Evolutionary conservation across 1,140 invertebrate species (phyloP).

Genomic region (Protaetia brevitarsis): DNA sequence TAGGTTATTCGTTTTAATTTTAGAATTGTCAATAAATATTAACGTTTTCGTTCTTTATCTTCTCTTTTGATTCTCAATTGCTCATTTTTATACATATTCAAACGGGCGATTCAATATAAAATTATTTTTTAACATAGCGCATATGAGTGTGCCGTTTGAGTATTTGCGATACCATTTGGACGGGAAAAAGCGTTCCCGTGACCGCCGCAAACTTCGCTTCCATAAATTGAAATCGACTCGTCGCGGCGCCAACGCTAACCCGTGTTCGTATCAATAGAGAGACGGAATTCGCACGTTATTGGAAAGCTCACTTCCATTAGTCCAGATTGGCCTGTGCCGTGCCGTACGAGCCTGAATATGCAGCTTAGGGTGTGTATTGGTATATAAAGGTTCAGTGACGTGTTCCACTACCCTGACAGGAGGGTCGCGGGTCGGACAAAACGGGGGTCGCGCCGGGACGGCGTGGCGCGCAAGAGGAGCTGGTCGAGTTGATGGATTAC

Average conservation of each 20-base stretch:
- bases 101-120: neutral
- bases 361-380: slow-evolving; percentile 45
- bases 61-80: no score
- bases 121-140: neutral
- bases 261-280: neutral
- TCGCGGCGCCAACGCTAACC: neutral
- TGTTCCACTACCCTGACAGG: slow-evolving; percentile 50
- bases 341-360: slow-evolving; percentile 34
- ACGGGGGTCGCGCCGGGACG: slow-evolving; percentile 23
- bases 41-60: no score
- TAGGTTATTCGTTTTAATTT: no score
- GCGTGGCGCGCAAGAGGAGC: slow-evolving; percentile 26
- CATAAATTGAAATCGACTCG: neutral
- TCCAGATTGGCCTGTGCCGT: slow-evolving; percentile 36
- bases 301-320: slow-evolving; percentile 45
- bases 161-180: neutral
- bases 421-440: slow-evolving; percentile 46
- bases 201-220: neutral
- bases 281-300: slow-evolving; percentile 33
- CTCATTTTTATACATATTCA: no score
- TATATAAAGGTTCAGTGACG: slow-evolving; percentile 51
- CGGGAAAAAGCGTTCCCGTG: neutral
- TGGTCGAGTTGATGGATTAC: slow-evolving; percentile 44
- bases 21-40: no score
- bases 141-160: neutral